A percentile compares a stretch with the other conserved stretches of the same genome.
These are phyloP conservation scores for Pararge aegeria DNA, from an alignment of 1,140 invertebrate genomes.

Conservation along the genomic window DNA sequence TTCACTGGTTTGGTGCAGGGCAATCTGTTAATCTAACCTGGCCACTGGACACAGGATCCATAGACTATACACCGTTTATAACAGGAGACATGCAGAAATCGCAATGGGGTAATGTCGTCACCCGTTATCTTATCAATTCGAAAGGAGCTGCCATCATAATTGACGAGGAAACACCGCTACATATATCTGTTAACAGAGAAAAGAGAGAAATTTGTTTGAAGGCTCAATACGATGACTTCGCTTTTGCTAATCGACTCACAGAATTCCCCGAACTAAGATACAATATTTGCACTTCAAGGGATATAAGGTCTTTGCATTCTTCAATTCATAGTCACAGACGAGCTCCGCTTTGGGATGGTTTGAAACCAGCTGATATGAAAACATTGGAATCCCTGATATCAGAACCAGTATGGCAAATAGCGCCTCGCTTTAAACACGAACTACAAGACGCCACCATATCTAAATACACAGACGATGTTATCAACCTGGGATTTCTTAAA, in stretches of 20 bases:
- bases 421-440: slow-evolving; percentile 82
- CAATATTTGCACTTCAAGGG: slow-evolving; percentile 89
- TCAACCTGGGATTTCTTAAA: slow-evolving; percentile 86
- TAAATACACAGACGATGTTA: slow-evolving; percentile 91
- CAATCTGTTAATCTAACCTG: slow-evolving; percentile 88
- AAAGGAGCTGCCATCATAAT: slow-evolving; percentile 90
- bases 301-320: slow-evolving; percentile 88
- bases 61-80: slow-evolving; percentile 89
- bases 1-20: slow-evolving; percentile 91
- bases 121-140: slow-evolving; percentile 91
- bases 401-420: slow-evolving; percentile 92
- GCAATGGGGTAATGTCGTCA: slow-evolving; percentile 90
- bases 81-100: slow-evolving; percentile 88
- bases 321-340: slow-evolving; percentile 81
- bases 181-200: slow-evolving; percentile 86
- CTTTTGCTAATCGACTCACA: slow-evolving; percentile 85
- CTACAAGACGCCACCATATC: slow-evolving; percentile 86
- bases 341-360: slow-evolving; percentile 89
- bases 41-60: slow-evolving; percentile 86
- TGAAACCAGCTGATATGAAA: slow-evolving; percentile 87
- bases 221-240: slow-evolving; percentile 88
- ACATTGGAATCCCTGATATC: slow-evolving; percentile 87
- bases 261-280: slow-evolving; percentile 87
- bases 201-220: slow-evolving; percentile 87
- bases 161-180: slow-evolving; percentile 87